Evolutionary conservation across 1,140 invertebrate genomes (phyloP), one percentile per base, ranked within the genome.

Genomic region (Trichonephila clavata): DNA sequence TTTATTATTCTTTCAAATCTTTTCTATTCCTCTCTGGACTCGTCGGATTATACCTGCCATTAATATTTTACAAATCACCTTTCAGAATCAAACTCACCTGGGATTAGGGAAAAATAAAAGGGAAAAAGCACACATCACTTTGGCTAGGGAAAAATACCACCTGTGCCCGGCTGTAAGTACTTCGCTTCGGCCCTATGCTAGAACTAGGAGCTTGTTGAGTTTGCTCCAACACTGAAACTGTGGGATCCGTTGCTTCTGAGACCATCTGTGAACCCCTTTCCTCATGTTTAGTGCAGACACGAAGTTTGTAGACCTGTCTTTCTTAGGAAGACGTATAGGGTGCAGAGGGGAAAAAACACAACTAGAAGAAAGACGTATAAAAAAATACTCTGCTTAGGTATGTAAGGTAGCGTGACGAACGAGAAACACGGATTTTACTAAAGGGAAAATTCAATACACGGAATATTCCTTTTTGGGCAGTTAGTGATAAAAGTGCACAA

Each of bases 131-230:
- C 90, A 50, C 90, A 77, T 65, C 77, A 88, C 86, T 68, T 57
- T 50, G 86, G 80, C 80, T 8, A 65, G 80, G 90, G 90, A 83
- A 91, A 84, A 43, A 39, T 20, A 43, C 77, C 90, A 91, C 90
- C 90, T 91, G 90, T 57, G 90, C 50, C 59, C 80, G 39, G 20
- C 21, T 57, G 87, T 91, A 91, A 57, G 77, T 91, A 81, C 87
- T 83, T 16, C 77, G 24, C 83, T 43, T 86, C 57, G 21, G 50
- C 57, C 61, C n/a, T 68, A 88, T 50, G 3, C 32, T 18, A 68
- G 86, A 50, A 71, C 43, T 88, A 71, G n/a, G 90, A 91, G 90
- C 90, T 91, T 91, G 90, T 91, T 91, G 90, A 91, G 90, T 91
- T 91, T 84, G 39, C 90, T 65, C 39, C 57, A 57, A 39, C 68